phyloP scores from a whole-genome alignment of 2,113 vertebrate genomes.

The Grammomys dolichurus region DNA sequence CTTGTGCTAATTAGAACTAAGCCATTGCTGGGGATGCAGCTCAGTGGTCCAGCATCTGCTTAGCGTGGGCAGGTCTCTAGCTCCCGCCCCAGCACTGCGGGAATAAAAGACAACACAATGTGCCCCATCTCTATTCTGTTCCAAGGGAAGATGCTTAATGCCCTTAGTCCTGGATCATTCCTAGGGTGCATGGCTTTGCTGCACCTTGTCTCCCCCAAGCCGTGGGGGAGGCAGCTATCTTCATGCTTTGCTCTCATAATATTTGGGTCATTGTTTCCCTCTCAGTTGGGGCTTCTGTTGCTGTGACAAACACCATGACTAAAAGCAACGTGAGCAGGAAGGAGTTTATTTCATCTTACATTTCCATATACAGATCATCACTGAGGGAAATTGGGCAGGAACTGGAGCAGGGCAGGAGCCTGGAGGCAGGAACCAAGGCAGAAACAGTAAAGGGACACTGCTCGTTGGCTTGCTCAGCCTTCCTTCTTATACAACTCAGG shows the following conservation, averaged over 20 bases:
- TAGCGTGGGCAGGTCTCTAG: background rate
- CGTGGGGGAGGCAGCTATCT: too few relatives aligned
- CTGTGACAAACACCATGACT: background rate
- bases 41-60: background rate
- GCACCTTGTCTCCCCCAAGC: too few relatives aligned
- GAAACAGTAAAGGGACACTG: background rate
- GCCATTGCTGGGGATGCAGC: background rate
- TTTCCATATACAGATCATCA: background rate
- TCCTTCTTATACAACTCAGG: background rate
- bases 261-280: background rate
- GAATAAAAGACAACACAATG: background rate
- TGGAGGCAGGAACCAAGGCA: background rate
- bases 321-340: background rate
- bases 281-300: background rate
- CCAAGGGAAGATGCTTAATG: background rate
- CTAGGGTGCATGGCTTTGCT: background rate
- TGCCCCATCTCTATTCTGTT: background rate
- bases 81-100: background rate
- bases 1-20: background rate
- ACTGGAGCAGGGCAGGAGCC: background rate
- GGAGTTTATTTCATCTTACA: background rate
- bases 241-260: fast-evolving
- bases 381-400: background rate
- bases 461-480: background rate
- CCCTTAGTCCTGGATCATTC: background rate